Base-by-base conservation (phyloP, 2,888 invertebrate genomes). In the Phortica magna region DNA sequence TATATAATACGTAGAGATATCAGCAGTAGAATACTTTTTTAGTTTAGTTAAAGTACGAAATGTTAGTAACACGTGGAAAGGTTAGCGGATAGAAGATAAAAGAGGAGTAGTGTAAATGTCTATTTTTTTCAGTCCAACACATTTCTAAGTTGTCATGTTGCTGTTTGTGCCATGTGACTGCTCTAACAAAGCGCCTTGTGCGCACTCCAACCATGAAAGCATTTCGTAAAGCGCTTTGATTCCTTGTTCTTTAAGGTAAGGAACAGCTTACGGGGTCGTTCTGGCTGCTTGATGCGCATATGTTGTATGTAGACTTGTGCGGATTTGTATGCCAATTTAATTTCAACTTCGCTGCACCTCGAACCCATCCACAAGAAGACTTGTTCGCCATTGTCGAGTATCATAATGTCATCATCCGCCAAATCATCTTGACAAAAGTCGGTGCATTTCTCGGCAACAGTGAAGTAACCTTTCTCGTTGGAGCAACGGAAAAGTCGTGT, bases 371-470 rank as follows among this genome's bases (percentile, higher is more conserved):
- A 99, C 74, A 99, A 93, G 93, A 98, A 99, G 76, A 99, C 98
- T 92, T 98, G 98, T 87, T 98, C 97, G 4, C 99, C 99, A 90
- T 98, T 99, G 92, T 99, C 99, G 83, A 99, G 93, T 83, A 99
- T 98, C 99, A 99, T 99, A 55, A 99, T 99, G 92, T 99, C 99
- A 91, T 99, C 99, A 92, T 99, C 99, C 0, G 99, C 99, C 83
- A 99, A 93, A 93, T 99, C 99, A 91, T 99, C 99, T 96, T 98
- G 92, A 72, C 93, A 93, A 83, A 91, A 91, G 78, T 91, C 92
- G 0, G 92, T 87, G 93, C 99, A 99, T 91, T 99, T 99, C 92
- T 99, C 99, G 0, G 99, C 99, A 59, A 99, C 98, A 0, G 97
- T 97, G 92, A 99, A 99, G 92, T 99, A 99, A 6, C 99, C 99